Evolutionary conservation across 2,797 vertebrate species (phyloP), one percentile per base, ranked within the genome.

Genomic region (Gymnocypris eckloni): DNA sequence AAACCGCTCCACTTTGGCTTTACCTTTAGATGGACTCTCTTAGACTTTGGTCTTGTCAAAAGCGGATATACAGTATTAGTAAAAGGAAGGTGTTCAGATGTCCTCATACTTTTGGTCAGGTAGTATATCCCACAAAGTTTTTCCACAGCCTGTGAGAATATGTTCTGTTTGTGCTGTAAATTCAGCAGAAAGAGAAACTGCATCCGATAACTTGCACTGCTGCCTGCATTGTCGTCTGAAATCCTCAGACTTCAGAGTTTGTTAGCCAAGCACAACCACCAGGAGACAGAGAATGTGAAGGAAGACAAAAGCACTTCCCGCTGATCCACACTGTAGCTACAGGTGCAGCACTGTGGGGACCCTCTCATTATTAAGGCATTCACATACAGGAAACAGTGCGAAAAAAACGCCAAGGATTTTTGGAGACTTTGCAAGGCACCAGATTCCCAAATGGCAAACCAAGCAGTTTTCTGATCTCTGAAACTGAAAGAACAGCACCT

Each of bases 301-400:
- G 45, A 33, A 86, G 70, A 59, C 81, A 81, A 81, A 77, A 85
- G 82, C 16, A 84, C 28, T 80, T 85, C 83, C 56, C 4, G 48
- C 71, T 83, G 86, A 84, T 77, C 81, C 77, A 52, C 37, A 73
- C 43, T 86, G 77, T 66, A 64, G 86, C 89, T 87, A 92, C 89
- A 87, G 91, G 89, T 90, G 88, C 79, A 76, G 66, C 9, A 18
- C 87, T 89, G 92, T 93, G 88, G 89, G 79, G 88, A 80, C 71
- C 48, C 82, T 80, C 79, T 89, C 88, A 75, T 89, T 90, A 86
- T 59, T 88, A 28, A 85, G 81, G 61, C 80, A 77, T 79, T 78
- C 41, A 59, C 10, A 52, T 86, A 85, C 37, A 22, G 71, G 78
- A 28, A 79, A 61, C n/a, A 16, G 79, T 37, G 33, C 80, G 50